Evolutionary conservation across 37 sponge, comb jelly and placozoan genomes (phyloP).

Genomic region (Axinella damicornis): DNA sequence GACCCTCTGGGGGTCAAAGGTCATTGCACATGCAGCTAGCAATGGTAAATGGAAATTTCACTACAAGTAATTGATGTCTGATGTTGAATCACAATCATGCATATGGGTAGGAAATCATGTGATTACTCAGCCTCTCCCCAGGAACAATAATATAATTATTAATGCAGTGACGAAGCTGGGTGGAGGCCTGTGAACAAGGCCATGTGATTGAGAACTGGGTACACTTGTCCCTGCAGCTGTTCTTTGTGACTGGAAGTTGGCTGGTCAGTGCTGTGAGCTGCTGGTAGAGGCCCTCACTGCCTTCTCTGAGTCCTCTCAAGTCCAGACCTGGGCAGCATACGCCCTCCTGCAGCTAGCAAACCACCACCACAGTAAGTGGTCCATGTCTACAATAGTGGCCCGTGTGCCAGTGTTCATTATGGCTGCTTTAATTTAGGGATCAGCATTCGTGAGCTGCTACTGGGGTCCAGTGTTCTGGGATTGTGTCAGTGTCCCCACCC

Average conservation of each 20-base stretch:
- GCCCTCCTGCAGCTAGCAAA: slow-evolving; percentile 32
- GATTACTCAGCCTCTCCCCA: too few relatives aligned
- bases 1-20: slow-evolving; percentile 27
- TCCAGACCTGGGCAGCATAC: slow-evolving; percentile 22
- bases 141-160: too few relatives aligned
- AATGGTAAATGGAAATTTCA: slow-evolving; percentile 23
- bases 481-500: too few relatives aligned
- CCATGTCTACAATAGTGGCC: too few relatives aligned
- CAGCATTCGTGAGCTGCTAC: too few relatives aligned
- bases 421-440: too few relatives aligned
- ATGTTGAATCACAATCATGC: background rate
- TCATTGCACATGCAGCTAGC: slow-evolving; percentile 11
- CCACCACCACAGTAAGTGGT: background rate
- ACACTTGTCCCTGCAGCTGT: slow-evolving; percentile 3
- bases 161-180: too few relatives aligned
- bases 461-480: too few relatives aligned
- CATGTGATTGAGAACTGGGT: too few relatives aligned
- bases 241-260: slow-evolving; percentile 20
- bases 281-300: slow-evolving; percentile 9
- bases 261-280: slow-evolving; percentile 21
- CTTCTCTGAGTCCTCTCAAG: background rate
- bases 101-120: background rate
- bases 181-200: too few relatives aligned
- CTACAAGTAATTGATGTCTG: background rate
- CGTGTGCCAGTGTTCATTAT: too few relatives aligned